Percentiles rank a stretch among this genome's conserved stretches.
Evolutionary conservation across 2,888 invertebrate genomes (phyloP).

Genomic region (Hyles lineata): DNA sequence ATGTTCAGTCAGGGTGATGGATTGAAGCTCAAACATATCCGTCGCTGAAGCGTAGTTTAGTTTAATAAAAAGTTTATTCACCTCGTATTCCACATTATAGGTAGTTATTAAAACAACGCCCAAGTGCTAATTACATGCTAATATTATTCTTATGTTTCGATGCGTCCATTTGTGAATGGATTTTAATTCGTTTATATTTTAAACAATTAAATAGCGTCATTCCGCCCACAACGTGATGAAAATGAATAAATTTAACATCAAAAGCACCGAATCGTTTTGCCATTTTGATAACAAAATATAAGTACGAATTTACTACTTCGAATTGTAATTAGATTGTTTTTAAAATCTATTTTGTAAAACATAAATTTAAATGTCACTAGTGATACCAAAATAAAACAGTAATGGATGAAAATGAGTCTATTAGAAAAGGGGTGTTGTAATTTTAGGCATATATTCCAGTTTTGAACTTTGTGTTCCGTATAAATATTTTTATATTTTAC

Average conservation of each 20-base stretch:
- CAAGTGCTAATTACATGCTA: neutral
- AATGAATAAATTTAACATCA: neutral
- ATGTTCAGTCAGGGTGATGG: too few relatives aligned
- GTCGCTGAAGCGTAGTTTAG: too few relatives aligned
- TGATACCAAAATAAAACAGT: neutral
- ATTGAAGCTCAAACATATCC: too few relatives aligned
- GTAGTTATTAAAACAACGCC: too few relatives aligned
- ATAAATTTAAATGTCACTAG: neutral
- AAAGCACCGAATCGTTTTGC: neutral
- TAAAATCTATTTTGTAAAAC: neutral
- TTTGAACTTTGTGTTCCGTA: neutral
- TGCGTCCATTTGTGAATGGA: neutral
- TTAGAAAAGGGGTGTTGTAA: conserved; percentile 3
- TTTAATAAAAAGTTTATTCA: too few relatives aligned
- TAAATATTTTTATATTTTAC: neutral
- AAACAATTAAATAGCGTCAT: conserved; percentile 1
- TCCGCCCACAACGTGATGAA: conserved; percentile 4
- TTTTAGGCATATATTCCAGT: neutral
- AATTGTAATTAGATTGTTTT: neutral
- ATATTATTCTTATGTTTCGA: conserved; percentile 8
- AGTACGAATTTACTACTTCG: neutral
- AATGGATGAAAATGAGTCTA: neutral
- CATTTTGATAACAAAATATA: neutral
- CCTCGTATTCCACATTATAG: neutral
- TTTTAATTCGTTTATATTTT: neutral